Base-by-base conservation (phyloP, 2,888 invertebrate species). In the Orthonychiurus folsomi region DNA sequence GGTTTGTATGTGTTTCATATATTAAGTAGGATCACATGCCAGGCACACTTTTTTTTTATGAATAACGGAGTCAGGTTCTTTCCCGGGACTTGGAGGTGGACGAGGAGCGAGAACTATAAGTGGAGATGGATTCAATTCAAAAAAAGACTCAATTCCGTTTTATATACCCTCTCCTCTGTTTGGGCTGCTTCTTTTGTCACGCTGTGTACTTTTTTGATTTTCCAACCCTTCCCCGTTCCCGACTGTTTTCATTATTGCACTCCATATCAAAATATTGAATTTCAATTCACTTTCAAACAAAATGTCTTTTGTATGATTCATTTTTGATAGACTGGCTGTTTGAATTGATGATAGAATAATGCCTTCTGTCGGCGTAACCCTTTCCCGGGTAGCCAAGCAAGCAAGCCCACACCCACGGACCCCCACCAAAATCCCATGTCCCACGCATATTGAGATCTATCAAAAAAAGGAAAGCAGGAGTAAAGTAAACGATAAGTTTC, bases 251-350 rank as follows among this genome's bases (percentile, higher is more conserved):
- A 63, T 67, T 67, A 65, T 67, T 66, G 56, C 65, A 62, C 63
- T 67, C 64, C 67, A 65, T 64, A 67, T 63, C 63, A 68, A 69
- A 69, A 70, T 70, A 70, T 69, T 68, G 70, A 66, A 68, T 70
- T 70, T 70, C 69, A 70, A 69, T 70, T 70, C 70, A 65, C 64
- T 64, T 60, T 59, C 63, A 59, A 50, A 63, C 62, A 63, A 67
- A 69, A 66, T 63, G 62, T 57, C 63, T 61, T 66, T 66, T 67
- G 63, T 69, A 64, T 67, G 70, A 69, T 70, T 70, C 68, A 69
- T 68, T 67, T 69, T 67, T 70, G 66, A 69, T 69, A 67, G 63
- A 67, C 64, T 37, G 24, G 24, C 62, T 66, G 65, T 68, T 66
- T 65, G 69, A 66, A 68, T 68, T 68, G 69, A 66, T 68, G 65